These are phyloP conservation scores for Caenorhabditis briggsae DNA, from an alignment of 1,140 invertebrate species.

Conservation along the genomic window DNA sequence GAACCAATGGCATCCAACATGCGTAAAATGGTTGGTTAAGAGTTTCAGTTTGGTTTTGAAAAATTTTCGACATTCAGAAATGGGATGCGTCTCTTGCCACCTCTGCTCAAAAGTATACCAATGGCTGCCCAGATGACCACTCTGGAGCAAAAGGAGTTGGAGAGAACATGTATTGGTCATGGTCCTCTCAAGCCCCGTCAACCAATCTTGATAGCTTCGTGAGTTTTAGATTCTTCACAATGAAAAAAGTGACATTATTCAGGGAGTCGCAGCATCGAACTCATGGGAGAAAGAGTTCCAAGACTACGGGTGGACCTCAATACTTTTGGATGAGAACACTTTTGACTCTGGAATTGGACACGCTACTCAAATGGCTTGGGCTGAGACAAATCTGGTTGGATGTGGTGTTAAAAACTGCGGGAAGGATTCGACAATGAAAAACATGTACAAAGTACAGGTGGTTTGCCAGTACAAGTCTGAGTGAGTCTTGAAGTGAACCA, in stretches of 20 bases:
- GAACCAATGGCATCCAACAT: slow-evolving; percentile 23
- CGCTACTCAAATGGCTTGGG: slow-evolving; percentile 61
- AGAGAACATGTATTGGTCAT: slow-evolving; percentile 53
- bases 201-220: neutral
- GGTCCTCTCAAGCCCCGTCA: neutral
- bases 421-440: neutral
- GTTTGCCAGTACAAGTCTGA: slow-evolving; percentile 43
- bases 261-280: slow-evolving; percentile 30
- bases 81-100: slow-evolving; percentile 24
- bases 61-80: neutral
- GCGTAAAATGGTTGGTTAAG: slow-evolving; percentile 18
- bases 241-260: neutral
- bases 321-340: neutral
- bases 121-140: slow-evolving; percentile 28
- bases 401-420: slow-evolving; percentile 50
- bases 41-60: neutral
- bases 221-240: neutral
- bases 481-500: neutral
- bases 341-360: slow-evolving; percentile 56
- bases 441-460: neutral
- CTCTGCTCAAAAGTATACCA: slow-evolving; percentile 36
- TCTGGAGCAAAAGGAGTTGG: neutral
- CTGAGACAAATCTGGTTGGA: neutral
- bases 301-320: slow-evolving; percentile 52
- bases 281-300: slow-evolving; percentile 57